Evolutionary conservation across 1,140 invertebrate species (phyloP).

Genomic region (Dendroctonus ponderosae): DNA sequence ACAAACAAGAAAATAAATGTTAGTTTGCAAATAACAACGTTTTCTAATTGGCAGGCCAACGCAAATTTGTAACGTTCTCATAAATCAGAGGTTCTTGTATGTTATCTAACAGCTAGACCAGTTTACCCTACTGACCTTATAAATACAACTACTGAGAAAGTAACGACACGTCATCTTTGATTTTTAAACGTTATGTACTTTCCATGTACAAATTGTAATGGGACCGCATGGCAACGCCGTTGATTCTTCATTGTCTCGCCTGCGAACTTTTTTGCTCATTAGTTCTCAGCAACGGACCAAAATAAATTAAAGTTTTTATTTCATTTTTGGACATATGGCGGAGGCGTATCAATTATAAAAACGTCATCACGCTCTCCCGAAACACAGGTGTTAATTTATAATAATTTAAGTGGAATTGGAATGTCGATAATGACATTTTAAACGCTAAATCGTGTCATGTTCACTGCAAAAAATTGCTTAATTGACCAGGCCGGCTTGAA

Average conservation of each 20-base stretch:
- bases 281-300: slow-evolving; percentile 8
- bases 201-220: too few relatives aligned
- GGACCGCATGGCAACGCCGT: not conserved
- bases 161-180: not conserved
- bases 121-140: too few relatives aligned
- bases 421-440: slow-evolving; percentile 8
- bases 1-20: too few relatives aligned
- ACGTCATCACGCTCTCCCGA: not conserved
- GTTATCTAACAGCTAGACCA: too few relatives aligned
- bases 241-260: slow-evolving; percentile 2
- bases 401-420: slow-evolving; percentile 4
- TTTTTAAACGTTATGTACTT: not conserved
- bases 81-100: too few relatives aligned
- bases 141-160: too few relatives aligned
- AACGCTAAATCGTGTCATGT: slow-evolving; percentile 4
- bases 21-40: too few relatives aligned
- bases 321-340: slow-evolving; percentile 8
- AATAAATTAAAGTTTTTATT: slow-evolving; percentile 15
- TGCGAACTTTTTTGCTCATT: slow-evolving; percentile 6
- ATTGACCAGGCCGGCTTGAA: too few relatives aligned
- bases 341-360: slow-evolving; percentile 9
- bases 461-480: not conserved
- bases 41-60: too few relatives aligned
- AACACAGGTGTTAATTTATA: slow-evolving; percentile 11
- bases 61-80: too few relatives aligned